A percentile compares a stretch with the other conserved stretches of the same genome.
Evolutionary conservation across 2,113 vertebrate genomes (phyloP).

Genomic region (Solea senegalensis): DNA sequence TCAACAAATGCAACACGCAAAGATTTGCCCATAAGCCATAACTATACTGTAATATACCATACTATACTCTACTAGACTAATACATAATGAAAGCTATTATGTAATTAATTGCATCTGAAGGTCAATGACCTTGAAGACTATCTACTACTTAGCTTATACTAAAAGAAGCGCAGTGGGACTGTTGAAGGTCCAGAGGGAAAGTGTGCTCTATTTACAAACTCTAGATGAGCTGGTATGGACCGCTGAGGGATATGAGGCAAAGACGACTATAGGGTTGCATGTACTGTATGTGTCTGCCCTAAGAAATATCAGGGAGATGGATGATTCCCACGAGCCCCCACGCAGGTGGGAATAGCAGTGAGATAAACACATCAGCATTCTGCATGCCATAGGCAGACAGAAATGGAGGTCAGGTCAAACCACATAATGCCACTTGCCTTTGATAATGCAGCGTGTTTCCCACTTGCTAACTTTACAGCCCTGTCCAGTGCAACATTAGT

Average conservation of each 20-base stretch:
- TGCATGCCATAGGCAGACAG: conserved; percentile 18
- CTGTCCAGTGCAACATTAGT: conserved; percentile 39
- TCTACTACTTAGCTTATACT: conserved; percentile 28
- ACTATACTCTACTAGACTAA: background rate
- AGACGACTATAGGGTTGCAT: conserved; percentile 33
- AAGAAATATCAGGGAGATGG: conserved; percentile 47
- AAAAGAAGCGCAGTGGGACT: conserved; percentile 18
- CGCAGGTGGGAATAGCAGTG: conserved; percentile 50
- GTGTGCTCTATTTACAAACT: conserved; percentile 45
- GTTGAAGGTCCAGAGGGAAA: conserved; percentile 39
- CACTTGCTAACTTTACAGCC: conserved; percentile 45
- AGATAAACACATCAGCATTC: conserved; percentile 54
- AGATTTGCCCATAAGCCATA: conserved; percentile 24
- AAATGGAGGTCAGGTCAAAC: conserved; percentile 15
- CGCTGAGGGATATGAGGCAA: conserved; percentile 45
- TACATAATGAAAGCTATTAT: conserved; percentile 6
- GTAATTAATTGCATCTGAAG: conserved; percentile 44
- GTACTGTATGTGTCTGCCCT: conserved; percentile 26
- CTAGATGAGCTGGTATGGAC: conserved; percentile 34
- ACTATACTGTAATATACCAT: conserved; percentile 28
- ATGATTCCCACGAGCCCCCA: conserved; percentile 45
- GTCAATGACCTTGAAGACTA: conserved; percentile 44
- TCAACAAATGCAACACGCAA: conserved; percentile 2
- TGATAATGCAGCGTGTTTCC: conserved; percentile 29
- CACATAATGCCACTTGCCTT: conserved; percentile 32